Evolutionary conservation across 2,888 invertebrate species (phyloP).

Genomic region (Drosophila paramelanica): DNA sequence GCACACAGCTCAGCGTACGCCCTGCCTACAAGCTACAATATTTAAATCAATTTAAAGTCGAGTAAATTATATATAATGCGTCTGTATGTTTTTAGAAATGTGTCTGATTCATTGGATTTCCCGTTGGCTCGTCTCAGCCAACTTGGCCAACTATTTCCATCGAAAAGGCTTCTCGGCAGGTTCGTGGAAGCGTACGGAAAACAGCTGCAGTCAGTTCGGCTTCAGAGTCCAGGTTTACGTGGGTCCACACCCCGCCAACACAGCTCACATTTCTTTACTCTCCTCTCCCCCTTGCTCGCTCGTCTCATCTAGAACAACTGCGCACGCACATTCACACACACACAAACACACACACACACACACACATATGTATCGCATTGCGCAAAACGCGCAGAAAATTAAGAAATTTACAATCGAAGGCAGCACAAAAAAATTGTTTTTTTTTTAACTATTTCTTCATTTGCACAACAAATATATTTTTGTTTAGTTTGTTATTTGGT

Average conservation of each 20-base stretch:
- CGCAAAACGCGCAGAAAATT: constrained; percentile 36
- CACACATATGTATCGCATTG: constrained; percentile 11
- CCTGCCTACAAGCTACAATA: not conserved
- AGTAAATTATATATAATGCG: not conserved
- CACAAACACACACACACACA: constrained; percentile 8
- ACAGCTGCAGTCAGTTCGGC: constrained; percentile 43
- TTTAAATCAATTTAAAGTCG: not conserved
- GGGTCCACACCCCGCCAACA: constrained; percentile 29
- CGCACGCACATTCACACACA: constrained; percentile 48
- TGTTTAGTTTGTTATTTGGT: constrained; percentile 7
- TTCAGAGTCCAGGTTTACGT: constrained; percentile 26
- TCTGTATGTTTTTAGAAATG: too few relatives aligned
- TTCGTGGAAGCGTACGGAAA: constrained; percentile 19
- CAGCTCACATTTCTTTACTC: constrained; percentile 1
- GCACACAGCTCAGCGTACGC: constrained; percentile 1
- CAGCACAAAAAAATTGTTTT: constrained; percentile 27
- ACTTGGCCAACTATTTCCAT: not conserved
- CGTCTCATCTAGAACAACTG: constrained; percentile 33
- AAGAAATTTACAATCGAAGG: constrained; percentile 18
- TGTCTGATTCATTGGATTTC: not conserved
- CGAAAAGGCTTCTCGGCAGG: constrained; percentile 1
- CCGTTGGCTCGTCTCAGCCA: too few relatives aligned
- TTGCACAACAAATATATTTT: constrained; percentile 24
- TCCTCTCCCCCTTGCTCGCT: not conserved
- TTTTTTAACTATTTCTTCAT: constrained; percentile 2